Conservation (phyloP, 2,888 invertebrate species). For the Agrotis clavis region DNA sequence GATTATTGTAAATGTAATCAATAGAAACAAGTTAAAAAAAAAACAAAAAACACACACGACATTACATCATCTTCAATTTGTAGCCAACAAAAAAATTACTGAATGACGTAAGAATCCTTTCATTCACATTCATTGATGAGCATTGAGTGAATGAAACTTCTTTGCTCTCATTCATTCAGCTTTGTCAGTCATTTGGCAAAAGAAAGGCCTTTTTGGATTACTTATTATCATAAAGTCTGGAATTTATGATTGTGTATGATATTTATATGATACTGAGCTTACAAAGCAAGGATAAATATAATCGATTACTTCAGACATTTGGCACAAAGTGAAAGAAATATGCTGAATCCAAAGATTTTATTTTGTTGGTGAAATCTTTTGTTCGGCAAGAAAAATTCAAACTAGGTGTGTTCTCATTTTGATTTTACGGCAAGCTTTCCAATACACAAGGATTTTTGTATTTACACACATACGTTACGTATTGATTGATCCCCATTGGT, state of each 20-base stretch:
- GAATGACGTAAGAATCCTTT: slow-evolving; percentile 11
- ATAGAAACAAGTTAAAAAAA: neutral
- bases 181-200: slow-evolving; percentile 2
- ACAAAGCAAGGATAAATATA: neutral
- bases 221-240: neutral
- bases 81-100: slow-evolving; percentile 26
- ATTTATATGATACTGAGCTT: neutral
- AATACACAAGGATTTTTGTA: too few relatives aligned
- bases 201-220: neutral
- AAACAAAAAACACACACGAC: slow-evolving; percentile 2
- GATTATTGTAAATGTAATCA: neutral
- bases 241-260: slow-evolving; percentile 7
- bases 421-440: too few relatives aligned
- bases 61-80: slow-evolving; percentile 23
- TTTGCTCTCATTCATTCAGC: slow-evolving; percentile 1
- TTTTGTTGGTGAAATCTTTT: neutral
- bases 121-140: slow-evolving; percentile 13
- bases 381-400: neutral
- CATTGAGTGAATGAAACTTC: slow-evolving; percentile 9
- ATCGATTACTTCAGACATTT: neutral
- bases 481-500: too few relatives aligned
- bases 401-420: too few relatives aligned
- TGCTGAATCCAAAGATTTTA: neutral
- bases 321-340: neutral
- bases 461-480: too few relatives aligned